Percentiles rank a stretch among this genome's conserved stretches.
These are phyloP conservation scores for Salvelinus fontinalis DNA, from an alignment of 2,113 vertebrate species.

Conservation along the genomic window DNA sequence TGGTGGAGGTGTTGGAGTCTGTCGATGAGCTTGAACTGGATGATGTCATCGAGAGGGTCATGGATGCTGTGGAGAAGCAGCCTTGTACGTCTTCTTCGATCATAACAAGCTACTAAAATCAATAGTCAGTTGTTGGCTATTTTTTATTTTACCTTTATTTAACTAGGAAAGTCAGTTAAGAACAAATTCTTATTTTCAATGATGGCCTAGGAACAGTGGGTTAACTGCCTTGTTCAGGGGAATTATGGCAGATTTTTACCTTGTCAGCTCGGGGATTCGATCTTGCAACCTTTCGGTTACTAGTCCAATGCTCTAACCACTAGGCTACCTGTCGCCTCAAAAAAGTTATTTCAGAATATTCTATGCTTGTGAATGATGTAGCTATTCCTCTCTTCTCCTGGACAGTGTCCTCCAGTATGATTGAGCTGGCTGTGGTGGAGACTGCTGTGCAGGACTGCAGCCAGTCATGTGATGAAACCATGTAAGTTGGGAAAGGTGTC, in stretches of 20 bases:
- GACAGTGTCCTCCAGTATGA: conserved; percentile 90
- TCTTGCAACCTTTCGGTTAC: no score
- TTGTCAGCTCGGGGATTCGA: no score
- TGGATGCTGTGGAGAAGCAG: conserved; percentile 92
- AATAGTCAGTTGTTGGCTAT: background rate
- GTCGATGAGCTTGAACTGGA: conserved; percentile 81
- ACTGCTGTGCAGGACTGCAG: conserved; percentile 90
- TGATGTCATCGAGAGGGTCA: conserved; percentile 81
- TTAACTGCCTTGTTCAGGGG: no score
- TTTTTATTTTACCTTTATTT: no score
- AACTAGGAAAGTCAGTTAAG: no score
- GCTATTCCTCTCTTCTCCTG: background rate
- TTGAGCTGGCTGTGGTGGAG: conserved; percentile 86
- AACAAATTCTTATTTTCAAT: no score
- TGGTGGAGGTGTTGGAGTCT: conserved; percentile 83
- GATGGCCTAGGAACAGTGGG: no score
- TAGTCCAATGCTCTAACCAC: no score
- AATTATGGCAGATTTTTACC: no score
- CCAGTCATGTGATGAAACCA: conserved; percentile 83
- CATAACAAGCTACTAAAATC: background rate
- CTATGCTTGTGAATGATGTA: background rate
- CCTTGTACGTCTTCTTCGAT: conserved; percentile 76
- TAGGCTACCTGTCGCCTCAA: no score
- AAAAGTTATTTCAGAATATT: no score
- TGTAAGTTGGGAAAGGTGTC: conserved; percentile 72